A percentile compares a stretch with the other conserved stretches of the same genome.
Evolutionary conservation across 2,797 vertebrate genomes (phyloP).

Genomic region (Acanthis flammea): DNA sequence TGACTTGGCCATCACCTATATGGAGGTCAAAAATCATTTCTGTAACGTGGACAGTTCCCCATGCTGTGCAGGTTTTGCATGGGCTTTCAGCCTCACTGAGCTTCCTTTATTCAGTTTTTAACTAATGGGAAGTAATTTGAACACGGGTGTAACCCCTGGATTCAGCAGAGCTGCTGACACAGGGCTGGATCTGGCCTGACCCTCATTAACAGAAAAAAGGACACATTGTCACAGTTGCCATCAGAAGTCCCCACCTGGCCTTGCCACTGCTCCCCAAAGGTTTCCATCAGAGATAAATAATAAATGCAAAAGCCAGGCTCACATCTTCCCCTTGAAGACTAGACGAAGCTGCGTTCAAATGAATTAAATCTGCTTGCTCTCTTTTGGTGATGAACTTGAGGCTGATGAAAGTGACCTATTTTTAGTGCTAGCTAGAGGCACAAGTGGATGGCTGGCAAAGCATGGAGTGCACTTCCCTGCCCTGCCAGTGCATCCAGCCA

Average conservation of each 20-base stretch:
- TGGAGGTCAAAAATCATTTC: background rate
- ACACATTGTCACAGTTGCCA: background rate
- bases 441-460: background rate
- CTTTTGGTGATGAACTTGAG: background rate
- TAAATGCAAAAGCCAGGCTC: background rate
- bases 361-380: background rate
- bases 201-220: background rate
- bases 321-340: background rate
- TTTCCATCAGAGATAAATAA: background rate
- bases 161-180: background rate
- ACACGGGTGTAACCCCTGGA: background rate
- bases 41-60: background rate
- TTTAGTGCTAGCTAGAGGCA: slow-evolving; percentile 13
- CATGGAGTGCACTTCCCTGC: background rate
- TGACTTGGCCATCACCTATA: background rate
- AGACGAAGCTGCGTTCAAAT: accelerated
- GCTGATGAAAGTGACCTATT: background rate
- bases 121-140: background rate
- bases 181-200: background rate
- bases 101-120: background rate
- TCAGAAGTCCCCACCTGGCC: background rate
- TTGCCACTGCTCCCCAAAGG: background rate
- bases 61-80: background rate
- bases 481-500: background rate
- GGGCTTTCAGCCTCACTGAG: background rate